Conservation (phyloP, 35 echinoderm and acorn worm species). For the Ophiothrix spiculata region DNA sequence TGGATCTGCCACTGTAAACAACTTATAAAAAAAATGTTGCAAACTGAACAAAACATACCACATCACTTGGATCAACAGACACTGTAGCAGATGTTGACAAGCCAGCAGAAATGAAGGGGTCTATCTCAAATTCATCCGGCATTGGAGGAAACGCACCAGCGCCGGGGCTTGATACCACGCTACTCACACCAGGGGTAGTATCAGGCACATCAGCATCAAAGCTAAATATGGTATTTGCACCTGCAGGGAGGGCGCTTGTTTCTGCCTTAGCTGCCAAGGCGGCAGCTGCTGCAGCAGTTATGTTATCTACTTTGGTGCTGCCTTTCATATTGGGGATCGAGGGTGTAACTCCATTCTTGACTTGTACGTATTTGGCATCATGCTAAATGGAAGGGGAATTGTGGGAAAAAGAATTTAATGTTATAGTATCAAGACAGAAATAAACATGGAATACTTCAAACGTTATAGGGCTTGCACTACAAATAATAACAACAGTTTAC, state of each 20-base stretch:
- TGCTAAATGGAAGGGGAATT: background rate
- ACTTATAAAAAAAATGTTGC: background rate
- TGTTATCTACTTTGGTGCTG: background rate
- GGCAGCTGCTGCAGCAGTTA: background rate
- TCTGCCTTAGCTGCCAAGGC: background rate
- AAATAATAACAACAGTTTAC: no score
- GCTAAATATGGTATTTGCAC: background rate
- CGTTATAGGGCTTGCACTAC: no score
- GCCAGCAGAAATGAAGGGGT: background rate
- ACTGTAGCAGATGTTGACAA: background rate
- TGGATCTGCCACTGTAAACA: background rate
- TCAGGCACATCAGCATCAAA: background rate
- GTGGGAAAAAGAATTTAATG: background rate
- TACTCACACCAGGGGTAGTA: background rate
- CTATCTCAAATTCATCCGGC: background rate
- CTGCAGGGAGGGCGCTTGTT: background rate
- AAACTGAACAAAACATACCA: background rate
- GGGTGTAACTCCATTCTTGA: background rate
- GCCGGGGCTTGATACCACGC: constrained; percentile 4
- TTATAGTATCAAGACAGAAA: background rate
- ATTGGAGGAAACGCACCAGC: background rate
- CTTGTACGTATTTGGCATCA: background rate
- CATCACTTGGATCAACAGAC: constrained; percentile 3
- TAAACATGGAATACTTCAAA: no score
- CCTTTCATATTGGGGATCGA: background rate